phyloP scores from a whole-genome alignment of 2,797 vertebrate genomes.

The Clamator glandarius region DNA sequence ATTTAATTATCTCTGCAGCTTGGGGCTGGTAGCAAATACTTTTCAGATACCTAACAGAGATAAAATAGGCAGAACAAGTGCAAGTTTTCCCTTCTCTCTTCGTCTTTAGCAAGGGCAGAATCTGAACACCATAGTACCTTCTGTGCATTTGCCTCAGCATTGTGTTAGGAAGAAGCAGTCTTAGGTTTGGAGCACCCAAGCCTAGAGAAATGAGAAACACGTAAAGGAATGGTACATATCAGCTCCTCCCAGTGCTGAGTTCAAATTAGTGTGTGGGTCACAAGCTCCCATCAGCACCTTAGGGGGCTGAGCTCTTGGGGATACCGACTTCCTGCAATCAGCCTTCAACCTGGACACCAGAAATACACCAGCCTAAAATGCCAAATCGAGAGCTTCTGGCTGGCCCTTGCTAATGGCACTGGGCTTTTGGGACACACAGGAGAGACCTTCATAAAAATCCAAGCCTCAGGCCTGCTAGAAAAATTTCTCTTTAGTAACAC shows the following conservation, averaged over 20 bases:
- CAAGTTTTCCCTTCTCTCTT: not conserved
- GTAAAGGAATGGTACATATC: not conserved
- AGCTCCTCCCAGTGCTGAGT: not conserved
- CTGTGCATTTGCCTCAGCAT: not conserved
- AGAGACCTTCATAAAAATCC: not conserved
- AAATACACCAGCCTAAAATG: not conserved
- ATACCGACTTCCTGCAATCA: not conserved
- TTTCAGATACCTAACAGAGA: not conserved
- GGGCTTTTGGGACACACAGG: not conserved
- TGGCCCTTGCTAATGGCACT: not conserved
- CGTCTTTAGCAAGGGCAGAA: not conserved
- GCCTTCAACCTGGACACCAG: not conserved
- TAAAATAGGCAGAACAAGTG: not conserved
- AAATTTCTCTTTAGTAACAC: not conserved
- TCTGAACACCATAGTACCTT: not conserved
- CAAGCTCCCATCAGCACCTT: not conserved
- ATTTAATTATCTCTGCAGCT: conserved; percentile 14
- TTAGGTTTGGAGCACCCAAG: not conserved
- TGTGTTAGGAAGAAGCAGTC: not conserved
- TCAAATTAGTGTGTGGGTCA: not conserved
- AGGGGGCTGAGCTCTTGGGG: not conserved
- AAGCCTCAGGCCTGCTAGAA: not conserved
- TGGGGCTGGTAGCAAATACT: not conserved
- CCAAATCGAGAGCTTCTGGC: not conserved
- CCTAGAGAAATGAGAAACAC: not conserved